Base-by-base conservation (phyloP, 2,113 vertebrate genomes). In the Isichthys henryi region DNA sequence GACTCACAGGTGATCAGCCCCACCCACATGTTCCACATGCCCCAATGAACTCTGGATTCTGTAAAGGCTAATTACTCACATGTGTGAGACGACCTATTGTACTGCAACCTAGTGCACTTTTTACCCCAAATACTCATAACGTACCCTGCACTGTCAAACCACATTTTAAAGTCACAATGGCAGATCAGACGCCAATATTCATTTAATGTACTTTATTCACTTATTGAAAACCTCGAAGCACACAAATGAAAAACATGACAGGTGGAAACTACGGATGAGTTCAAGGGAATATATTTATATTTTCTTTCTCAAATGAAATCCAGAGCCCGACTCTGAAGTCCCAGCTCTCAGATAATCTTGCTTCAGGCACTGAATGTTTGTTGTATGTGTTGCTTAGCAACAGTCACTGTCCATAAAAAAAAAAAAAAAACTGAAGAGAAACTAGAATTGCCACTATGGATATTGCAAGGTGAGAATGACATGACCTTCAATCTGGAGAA, bases 391-490 rank as follows among this genome's bases (percentile, higher is more conserved):
- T 74, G 62, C 88, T 19, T 88, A 46, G 74, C 84, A 88, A 89
- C 48, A 90, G 88, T 23, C 21, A 70, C 46, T 90, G 89, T 83
- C 56, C 50, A 77, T 90, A 89, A 87, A n/a, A n/a, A n/a, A n/a
- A 82, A 90, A 86, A 52, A 52, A 58, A 87, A 87, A 62, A 90
- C 83, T 87, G 43, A 88, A 5, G 49, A 88, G 88, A 45, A 90
- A 19, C 74, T 88, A 50, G 21, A 85, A 88, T 82, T 83, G 74
- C 74, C 87, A 50, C 70, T 70, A 90, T 93, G 90, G 91, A 93
- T 91, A 27, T 27, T n/a, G 27, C n/a, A 56, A 46, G 56, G 31
- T 17, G 86, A 88, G 70, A 56, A 87, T 49, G 70, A 53, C 50
- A 84, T 21, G 27, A 77, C 82, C 85, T 62, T 70, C 56, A 62